Evolutionary conservation across 37 sponge, comb jelly and placozoan genomes (phyloP).

Genomic region (Chondrosia reniformis): DNA sequence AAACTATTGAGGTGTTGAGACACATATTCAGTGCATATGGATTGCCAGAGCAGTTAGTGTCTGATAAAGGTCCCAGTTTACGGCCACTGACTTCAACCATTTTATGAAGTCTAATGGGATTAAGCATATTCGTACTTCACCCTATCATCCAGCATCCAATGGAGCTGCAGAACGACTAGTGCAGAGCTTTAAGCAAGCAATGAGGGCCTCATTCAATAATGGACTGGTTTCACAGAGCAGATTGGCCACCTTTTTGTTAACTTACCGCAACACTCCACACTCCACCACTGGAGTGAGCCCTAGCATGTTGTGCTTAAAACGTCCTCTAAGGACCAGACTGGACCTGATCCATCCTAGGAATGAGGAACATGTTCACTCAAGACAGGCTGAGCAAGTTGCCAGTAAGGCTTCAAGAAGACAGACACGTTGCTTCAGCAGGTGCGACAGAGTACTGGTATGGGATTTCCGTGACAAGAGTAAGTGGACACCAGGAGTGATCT

Average conservation of each 20-base stretch:
- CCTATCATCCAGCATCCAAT: slow-evolving; percentile 27
- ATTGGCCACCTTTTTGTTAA: slow-evolving; percentile 5
- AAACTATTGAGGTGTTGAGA: slow-evolving; percentile 10
- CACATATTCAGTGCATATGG: slow-evolving; percentile 23
- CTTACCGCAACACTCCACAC: slow-evolving; percentile 33
- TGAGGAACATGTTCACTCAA: background rate
- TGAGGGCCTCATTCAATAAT: background rate
- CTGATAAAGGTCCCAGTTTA: slow-evolving; percentile 50
- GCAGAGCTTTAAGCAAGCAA: slow-evolving; percentile 16
- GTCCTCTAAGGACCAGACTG: background rate
- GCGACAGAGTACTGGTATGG: background rate
- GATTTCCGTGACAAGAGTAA: background rate
- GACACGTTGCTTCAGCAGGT: background rate
- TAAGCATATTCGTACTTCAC: slow-evolving; percentile 34
- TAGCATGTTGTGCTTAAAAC: background rate
- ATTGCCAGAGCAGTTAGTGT: slow-evolving; percentile 22
- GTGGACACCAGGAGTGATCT: background rate
- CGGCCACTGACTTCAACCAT: no score
- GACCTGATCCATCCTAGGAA: background rate
- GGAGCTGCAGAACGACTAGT: slow-evolving; percentile 12
- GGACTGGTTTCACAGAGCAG: background rate
- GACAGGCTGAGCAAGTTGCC: background rate
- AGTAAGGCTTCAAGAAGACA: background rate
- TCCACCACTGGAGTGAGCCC: slow-evolving; percentile 17
- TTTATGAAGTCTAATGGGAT: slow-evolving; percentile 33